Conservation (phyloP, 2,888 invertebrate species). For the Caenorhabditis sp. region DNA sequence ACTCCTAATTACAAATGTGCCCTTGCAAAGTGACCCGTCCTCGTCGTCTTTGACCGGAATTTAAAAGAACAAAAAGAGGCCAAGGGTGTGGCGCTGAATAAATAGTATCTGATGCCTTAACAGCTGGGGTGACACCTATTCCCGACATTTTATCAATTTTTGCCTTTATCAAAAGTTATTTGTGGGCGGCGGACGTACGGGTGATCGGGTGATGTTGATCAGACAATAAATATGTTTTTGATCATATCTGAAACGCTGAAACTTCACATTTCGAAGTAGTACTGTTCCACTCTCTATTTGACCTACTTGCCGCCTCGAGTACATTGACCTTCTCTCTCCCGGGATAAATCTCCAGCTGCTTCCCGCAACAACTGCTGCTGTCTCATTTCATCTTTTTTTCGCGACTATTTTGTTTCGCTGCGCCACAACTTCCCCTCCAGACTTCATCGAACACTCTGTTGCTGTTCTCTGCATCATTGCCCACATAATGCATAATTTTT, state of each 20-base stretch:
- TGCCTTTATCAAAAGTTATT: neutral
- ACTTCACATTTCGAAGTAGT: too few relatives aligned
- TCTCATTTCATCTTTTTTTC: neutral
- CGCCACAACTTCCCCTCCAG: neutral
- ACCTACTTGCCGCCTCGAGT: neutral
- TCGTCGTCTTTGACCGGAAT: slow-evolving; percentile 20
- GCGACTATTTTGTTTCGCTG: neutral
- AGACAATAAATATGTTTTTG: neutral
- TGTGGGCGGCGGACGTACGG: neutral
- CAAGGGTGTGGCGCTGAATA: slow-evolving; percentile 14
- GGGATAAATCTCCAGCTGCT: neutral
- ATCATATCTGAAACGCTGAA: neutral
- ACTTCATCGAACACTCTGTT: too few relatives aligned
- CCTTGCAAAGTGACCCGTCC: slow-evolving; percentile 25
- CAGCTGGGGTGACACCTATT: neutral
- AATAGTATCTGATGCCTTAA: slow-evolving; percentile 16
- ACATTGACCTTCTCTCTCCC: slow-evolving; percentile 3
- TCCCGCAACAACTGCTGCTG: neutral
- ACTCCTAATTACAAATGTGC: slow-evolving; percentile 51
- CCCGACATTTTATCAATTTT: neutral
- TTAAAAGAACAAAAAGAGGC: slow-evolving; percentile 26
- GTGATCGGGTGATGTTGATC: neutral
- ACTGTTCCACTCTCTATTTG: too few relatives aligned
- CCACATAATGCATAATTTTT: neutral
- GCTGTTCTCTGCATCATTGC: too few relatives aligned